These are phyloP conservation scores for Porites lobata DNA, from an alignment of 92 coral and sea anemone species.

Conservation along the genomic window DNA sequence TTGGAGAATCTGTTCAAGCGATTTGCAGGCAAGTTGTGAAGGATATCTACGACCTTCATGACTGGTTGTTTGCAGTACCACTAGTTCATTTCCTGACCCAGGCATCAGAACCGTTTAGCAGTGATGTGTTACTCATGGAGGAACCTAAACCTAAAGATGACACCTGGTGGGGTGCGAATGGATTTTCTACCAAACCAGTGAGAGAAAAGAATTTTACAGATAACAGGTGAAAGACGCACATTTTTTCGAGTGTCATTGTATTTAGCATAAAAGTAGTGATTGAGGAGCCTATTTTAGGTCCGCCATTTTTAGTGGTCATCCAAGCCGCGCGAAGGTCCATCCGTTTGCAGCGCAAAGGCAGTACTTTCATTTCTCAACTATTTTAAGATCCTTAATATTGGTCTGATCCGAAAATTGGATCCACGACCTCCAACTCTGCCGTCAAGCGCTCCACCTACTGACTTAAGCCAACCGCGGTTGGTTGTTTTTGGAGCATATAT, in stretches of 20 bases:
- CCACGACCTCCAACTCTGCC: too few species aligned
- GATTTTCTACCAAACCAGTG: constrained; percentile 49
- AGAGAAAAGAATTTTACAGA: constrained; percentile 23
- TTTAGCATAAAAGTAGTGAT: too few species aligned
- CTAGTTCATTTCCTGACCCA: constrained; percentile 79
- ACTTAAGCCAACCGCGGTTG: too few species aligned
- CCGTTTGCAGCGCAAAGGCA: too few species aligned
- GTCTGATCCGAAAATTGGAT: too few species aligned
- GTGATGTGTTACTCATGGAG: constrained; percentile 41
- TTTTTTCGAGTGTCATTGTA: neutral
- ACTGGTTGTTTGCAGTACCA: constrained; percentile 86
- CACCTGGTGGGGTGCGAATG: constrained; percentile 77
- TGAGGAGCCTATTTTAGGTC: too few species aligned
- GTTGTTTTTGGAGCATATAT: too few species aligned
- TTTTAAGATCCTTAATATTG: too few species aligned
- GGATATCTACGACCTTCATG: constrained; percentile 20
- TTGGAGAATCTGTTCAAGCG: constrained; percentile 59
- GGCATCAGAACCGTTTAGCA: constrained; percentile 66
- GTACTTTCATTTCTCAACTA: too few species aligned
- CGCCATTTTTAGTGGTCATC: too few species aligned
- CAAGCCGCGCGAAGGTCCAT: too few species aligned
- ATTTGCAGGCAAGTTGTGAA: constrained; percentile 55
- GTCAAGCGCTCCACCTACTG: too few species aligned
- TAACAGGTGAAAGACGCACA: neutral
- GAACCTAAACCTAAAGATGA: constrained; percentile 38